phyloP scores from a whole-genome alignment of 2,888 invertebrate genomes.

The Leptopterna dolabrata region DNA sequence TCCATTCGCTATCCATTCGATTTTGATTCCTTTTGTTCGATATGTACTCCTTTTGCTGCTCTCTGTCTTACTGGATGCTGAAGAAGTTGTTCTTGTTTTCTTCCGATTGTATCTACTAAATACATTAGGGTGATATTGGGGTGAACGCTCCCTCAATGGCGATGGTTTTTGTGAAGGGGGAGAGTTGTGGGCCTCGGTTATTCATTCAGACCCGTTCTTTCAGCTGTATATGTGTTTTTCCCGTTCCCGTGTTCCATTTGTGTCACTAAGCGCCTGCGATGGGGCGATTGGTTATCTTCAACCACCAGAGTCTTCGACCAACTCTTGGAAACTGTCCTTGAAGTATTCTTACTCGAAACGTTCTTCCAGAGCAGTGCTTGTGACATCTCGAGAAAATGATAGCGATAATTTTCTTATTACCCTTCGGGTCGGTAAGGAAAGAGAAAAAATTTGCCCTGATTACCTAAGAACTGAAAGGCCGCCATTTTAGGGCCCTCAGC shows the following conservation, averaged over 20 bases:
- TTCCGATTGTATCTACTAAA: background rate
- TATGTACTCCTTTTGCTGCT: background rate
- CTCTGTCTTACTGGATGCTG: background rate
- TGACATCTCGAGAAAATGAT: no score
- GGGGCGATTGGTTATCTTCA: background rate
- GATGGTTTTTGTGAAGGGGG: background rate
- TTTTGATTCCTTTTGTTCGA: no score
- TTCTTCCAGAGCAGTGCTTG: no score
- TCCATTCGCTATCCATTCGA: no score
- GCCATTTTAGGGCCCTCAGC: no score
- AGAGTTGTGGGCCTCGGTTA: background rate
- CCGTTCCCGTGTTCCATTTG: background rate
- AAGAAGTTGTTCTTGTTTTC: background rate
- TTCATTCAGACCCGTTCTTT: background rate
- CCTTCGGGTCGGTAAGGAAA: no score
- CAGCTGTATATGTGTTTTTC: background rate
- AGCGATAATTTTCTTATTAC: no score
- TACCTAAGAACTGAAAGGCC: no score
- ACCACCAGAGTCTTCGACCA: no score
- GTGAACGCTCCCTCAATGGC: background rate
- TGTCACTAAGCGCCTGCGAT: background rate
- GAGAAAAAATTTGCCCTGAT: no score
- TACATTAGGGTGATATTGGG: background rate
- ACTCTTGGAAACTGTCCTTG: no score
- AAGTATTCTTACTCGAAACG: no score